Evolutionary conservation across 2,797 vertebrate species (phyloP).

Genomic region (Tolypeutes matacus): DNA sequence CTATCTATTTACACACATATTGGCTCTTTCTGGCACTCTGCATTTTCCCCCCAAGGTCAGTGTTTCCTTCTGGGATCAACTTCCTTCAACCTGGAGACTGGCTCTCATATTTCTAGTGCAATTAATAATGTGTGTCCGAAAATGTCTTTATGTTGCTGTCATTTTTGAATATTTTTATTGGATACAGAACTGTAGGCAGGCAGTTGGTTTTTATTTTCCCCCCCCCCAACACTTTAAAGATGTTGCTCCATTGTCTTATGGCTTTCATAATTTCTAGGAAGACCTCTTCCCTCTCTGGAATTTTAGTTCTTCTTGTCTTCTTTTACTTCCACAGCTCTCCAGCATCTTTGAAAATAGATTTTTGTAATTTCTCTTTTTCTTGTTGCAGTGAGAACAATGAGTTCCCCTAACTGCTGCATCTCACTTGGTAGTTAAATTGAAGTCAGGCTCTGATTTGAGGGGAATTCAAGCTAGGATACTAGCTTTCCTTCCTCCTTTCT

Average conservation of each 20-base stretch:
- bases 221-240: not conserved
- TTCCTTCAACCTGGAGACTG: not conserved
- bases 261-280: slow-evolving; percentile 31
- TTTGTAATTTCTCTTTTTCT: slow-evolving; percentile 3
- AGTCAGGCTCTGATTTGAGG: not conserved
- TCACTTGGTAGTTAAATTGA: not conserved
- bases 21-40: not conserved
- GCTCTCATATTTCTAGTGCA: not conserved
- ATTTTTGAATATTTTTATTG: slow-evolving; percentile 20
- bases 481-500: not conserved
- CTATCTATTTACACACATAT: not conserved
- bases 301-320: not conserved
- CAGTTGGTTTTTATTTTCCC: not conserved
- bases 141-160: slow-evolving; percentile 4
- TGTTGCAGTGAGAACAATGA: not conserved
- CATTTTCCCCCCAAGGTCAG: not conserved
- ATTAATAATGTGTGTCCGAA: not conserved
- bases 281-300: not conserved
- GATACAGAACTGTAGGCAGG: not conserved
- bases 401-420: too few species aligned
- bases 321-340: not conserved
- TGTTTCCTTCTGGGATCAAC: not conserved
- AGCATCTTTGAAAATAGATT: not conserved
- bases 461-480: not conserved
- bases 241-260: not conserved